These are phyloP conservation scores for Odontamblyopus lacepedii DNA, from an alignment of 2,797 vertebrate genomes.

Conservation along the genomic window DNA sequence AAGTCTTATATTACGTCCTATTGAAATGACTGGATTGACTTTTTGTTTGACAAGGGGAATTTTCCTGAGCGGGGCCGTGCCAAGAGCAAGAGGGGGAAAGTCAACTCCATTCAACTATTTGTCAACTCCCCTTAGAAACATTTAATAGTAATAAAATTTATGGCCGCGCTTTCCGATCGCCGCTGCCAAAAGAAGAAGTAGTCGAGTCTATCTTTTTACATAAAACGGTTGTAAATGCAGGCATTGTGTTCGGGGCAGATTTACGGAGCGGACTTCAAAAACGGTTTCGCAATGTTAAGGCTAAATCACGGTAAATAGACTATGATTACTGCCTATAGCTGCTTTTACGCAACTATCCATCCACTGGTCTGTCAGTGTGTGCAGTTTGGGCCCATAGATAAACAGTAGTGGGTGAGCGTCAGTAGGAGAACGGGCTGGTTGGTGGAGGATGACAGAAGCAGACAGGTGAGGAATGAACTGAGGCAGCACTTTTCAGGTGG, in stretches of 20 bases:
- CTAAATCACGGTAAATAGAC: slow-evolving; percentile 26
- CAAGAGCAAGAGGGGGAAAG: slow-evolving; percentile 85
- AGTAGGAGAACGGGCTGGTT: slow-evolving; percentile 47
- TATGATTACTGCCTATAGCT: slow-evolving; percentile 35
- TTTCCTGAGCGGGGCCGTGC: slow-evolving; percentile 81
- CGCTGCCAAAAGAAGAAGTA: slow-evolving; percentile 77
- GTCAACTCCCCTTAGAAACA: slow-evolving; percentile 98
- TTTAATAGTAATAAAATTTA: slow-evolving; percentile 97
- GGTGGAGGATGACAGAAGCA: slow-evolving; percentile 78
- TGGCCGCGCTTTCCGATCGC: slow-evolving; percentile 89
- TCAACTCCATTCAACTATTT: slow-evolving; percentile 92
- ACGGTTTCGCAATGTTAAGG: slow-evolving; percentile 59
- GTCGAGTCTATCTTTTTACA: slow-evolving; percentile 81
- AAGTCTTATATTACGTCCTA: slow-evolving; percentile 89
- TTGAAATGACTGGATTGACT: slow-evolving; percentile 87
- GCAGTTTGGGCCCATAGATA: slow-evolving; percentile 38
- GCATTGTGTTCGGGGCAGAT: slow-evolving; percentile 87
- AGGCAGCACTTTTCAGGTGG: slow-evolving; percentile 66
- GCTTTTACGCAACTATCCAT: slow-evolving; percentile 26
- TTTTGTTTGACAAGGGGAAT: slow-evolving; percentile 74
- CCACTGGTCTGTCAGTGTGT: slow-evolving; percentile 33
- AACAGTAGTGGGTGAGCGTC: slow-evolving; percentile 10
- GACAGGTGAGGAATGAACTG: slow-evolving; percentile 77
- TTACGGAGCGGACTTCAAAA: slow-evolving; percentile 69
- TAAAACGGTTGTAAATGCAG: slow-evolving; percentile 86